Percentiles rank a stretch among this genome's conserved stretches.
Conservation (phyloP, 2,113 vertebrate species). For the Dicerorhinus sumatrensis region DNA sequence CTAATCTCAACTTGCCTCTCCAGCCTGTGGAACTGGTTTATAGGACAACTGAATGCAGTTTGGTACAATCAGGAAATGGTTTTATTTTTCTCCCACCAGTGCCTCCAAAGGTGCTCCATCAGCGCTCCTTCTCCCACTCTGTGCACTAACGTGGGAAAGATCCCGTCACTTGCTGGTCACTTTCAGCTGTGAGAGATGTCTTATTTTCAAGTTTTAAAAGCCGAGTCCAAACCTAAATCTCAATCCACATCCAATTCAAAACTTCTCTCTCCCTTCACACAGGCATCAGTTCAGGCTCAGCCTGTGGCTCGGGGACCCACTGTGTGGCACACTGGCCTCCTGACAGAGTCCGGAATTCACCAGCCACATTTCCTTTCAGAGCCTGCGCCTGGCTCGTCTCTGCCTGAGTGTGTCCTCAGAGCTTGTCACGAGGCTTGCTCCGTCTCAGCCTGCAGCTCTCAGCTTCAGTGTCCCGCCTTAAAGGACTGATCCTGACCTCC, state of each 20-base stretch:
- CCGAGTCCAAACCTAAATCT: neutral
- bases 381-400: neutral
- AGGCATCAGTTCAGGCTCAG: neutral
- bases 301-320: neutral
- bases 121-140: neutral
- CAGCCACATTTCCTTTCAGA: neutral
- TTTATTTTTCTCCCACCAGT: neutral
- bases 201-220: conserved; percentile 30
- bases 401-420: neutral
- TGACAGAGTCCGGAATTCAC: neutral
- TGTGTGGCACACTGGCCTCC: neutral
- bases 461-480: neutral
- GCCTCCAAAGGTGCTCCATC: neutral
- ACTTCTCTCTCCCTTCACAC: neutral
- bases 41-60: neutral
- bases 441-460: neutral
- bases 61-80: neutral
- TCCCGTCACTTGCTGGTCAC: neutral
- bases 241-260: neutral
- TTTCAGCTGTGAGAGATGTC: neutral
- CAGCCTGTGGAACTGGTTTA: neutral
- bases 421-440: neutral
- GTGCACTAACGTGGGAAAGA: neutral
- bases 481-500: neutral
- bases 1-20: neutral